A percentile compares a stretch with the other conserved stretches of the same genome.
These are phyloP conservation scores for Trachops cirrhosus DNA, from an alignment of 2,797 vertebrate genomes.

Conservation along the genomic window DNA sequence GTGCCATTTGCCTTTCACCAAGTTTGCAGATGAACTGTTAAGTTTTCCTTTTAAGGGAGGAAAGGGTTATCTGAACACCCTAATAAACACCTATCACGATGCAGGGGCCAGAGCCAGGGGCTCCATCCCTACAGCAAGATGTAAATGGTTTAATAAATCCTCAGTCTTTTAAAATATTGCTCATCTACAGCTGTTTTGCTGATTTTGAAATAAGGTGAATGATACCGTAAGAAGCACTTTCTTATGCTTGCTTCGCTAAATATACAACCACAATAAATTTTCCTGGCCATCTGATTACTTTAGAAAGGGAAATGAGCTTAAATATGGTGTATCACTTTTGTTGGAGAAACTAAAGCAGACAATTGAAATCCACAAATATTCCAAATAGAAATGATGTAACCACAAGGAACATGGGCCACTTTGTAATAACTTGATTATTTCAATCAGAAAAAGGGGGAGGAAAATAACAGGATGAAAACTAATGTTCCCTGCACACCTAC, in stretches of 20 bases:
- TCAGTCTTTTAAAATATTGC: background rate
- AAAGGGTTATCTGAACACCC: background rate
- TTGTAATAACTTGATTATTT: background rate
- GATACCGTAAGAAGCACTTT: background rate
- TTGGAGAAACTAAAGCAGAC: background rate
- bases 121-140: background rate
- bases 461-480: background rate
- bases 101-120: background rate
- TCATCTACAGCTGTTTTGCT: background rate
- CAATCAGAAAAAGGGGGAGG: background rate
- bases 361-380: background rate
- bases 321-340: background rate
- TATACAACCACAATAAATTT: background rate
- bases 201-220: slow-evolving; percentile 28
- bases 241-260: background rate
- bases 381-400: background rate
- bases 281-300: background rate
- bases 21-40: background rate
- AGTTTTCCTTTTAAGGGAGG: background rate
- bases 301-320: background rate
- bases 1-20: background rate
- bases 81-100: background rate
- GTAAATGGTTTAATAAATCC: background rate
- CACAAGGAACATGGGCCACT: background rate
- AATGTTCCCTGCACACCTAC: background rate